These are phyloP conservation scores for Nesoenas mayeri DNA, from an alignment of 2,113 vertebrate species.

Conservation along the genomic window DNA sequence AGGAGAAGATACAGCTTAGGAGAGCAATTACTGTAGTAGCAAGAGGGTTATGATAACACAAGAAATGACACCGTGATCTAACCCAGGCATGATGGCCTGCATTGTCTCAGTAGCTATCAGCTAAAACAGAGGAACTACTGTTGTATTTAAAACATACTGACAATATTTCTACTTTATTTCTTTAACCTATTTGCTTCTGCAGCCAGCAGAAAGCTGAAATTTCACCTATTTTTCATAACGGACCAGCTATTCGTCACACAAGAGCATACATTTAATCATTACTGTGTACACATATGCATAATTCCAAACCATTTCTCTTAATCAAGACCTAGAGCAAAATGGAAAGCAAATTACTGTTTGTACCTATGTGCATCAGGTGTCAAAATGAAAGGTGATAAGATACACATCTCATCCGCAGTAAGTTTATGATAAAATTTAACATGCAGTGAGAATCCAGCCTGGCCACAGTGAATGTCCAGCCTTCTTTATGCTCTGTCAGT, in stretches of 20 bases:
- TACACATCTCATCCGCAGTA: neutral
- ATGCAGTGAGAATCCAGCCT: neutral
- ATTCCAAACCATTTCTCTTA: neutral
- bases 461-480: neutral
- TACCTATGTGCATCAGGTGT: neutral
- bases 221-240: neutral
- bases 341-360: neutral
- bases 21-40: too few species aligned
- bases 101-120: neutral
- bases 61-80: neutral
- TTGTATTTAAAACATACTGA: neutral
- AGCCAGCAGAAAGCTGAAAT: neutral
- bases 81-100: neutral
- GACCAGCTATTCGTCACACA: neutral
- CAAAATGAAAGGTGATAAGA: neutral
- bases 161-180: neutral
- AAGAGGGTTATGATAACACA: neutral
- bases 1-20: conserved; percentile 50
- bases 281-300: rapidly evolving
- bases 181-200: neutral
- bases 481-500: neutral
- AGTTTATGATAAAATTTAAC: neutral
- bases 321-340: neutral
- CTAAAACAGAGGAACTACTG: neutral
- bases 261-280: neutral